Base-by-base conservation (phyloP, 2,113 vertebrate species). In the Capricornis sumatraensis region DNA sequence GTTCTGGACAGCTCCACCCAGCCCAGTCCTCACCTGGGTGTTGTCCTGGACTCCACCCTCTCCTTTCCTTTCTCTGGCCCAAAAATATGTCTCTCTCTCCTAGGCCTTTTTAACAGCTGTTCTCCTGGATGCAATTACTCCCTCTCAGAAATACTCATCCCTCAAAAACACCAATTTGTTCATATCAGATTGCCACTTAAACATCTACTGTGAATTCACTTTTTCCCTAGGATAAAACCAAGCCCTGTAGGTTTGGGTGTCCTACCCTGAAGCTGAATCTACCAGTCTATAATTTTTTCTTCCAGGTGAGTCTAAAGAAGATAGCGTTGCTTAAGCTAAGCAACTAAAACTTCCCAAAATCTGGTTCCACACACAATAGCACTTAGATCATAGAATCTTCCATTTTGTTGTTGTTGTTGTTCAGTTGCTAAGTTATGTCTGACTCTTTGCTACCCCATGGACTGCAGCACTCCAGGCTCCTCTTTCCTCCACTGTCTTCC, bases 1-100 rank as follows among this genome's bases (percentile, higher is more conserved):
- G 12, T 94, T 93, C 91, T 92, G 95, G 97, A 98, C 96, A 97
- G 94, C 91, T 97, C 94, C 89, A 87, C 97, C 97, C 95, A 64
- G 78, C 94, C 93, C 52, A 67, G 45, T 43, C 95, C 86, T 96
- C 57, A 60, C 83, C 79, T 92, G 79, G 95, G 57, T 43, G 67
- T 87, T n/a, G 78, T n/a, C 86, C 50, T 27, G 36, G 87, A 55
- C 83, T 93, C 97, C 89, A 76, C 91, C 91, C 47, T 95, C 60
- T 58, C 17, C 89, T 90, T 74, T 60, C 36, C 45, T 76, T 11
- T 76, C 76, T 96, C 33, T 74, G 52, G 43, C 36, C 64, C 28
- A 40, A 91, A 74, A 74, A 74, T 23, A 25, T 40, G 30, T 50
- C 85, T 97, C 58, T 82, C 33, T 17, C 40, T 60, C 93, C 60